Evolutionary conservation across 2,797 vertebrate genomes (phyloP), one percentile per base, ranked within the genome.

Genomic region (Petrocephalus schoutedeni): DNA sequence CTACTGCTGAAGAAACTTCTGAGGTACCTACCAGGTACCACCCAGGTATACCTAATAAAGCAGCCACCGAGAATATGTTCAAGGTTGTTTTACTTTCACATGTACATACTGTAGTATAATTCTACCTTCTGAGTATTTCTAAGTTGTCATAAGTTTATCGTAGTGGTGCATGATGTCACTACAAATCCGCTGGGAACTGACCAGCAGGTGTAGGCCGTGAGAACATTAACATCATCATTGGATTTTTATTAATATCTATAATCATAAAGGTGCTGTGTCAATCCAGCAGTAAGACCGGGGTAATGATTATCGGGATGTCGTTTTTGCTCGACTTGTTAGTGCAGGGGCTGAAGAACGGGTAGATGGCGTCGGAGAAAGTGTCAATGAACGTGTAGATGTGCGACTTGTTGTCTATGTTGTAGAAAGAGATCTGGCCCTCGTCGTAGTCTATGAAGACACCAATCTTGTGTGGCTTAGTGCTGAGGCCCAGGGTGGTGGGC

Each of bases 281-380:
- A 7, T 83, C 77, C 45, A 49, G 19, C 45, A 53, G 45, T 53
- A n/a, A 21, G 41, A 83, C 21, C 21, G 59, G 91, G 19, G 93
- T 94, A 54, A 96, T 94, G 86, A 92, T 89, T 0, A 97, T 93
- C 0, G 96, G 95, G 2, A 92, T 94, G 1, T 93, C 93, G 0
- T 97, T 97, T 53, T 89, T 91, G 1, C 96, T 95, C 0, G 95
- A 96, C 89, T 95, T 96, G 74, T 96, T 97, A 3, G 96, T 95
- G 87, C 95, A 96, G 56, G 93, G 94, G 84, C 93, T 96, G 90
- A 96, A 96, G 91, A 96, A 97, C 0, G 95, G 96, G 89, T 94
- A 95, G 86, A 95, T 91, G 88, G 89, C 90, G 88, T 95, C 93
- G 3, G 90, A 88, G 88, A 96, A 96, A 9, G 28, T 88, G 77